phyloP scores from a whole-genome alignment of 2,888 invertebrate genomes.

The Thecophora atra region DNA sequence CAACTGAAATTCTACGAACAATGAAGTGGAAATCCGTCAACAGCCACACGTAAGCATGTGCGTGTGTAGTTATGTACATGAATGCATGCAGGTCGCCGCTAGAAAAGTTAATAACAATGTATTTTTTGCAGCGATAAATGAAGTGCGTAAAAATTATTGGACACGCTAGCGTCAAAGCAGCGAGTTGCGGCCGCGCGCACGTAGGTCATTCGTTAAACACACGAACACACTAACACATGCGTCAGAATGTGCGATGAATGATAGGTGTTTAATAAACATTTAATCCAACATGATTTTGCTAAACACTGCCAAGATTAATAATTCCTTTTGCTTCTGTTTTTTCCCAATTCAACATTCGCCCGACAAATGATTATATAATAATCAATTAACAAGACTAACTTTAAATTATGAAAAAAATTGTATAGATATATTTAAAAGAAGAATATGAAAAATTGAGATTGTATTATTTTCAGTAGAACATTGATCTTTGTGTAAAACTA shows the following conservation, averaged over 20 bases:
- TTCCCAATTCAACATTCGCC: too few relatives aligned
- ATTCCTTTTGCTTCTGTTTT: too few relatives aligned
- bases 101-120: background rate
- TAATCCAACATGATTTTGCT: background rate
- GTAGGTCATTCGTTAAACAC: background rate
- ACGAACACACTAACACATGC: background rate
- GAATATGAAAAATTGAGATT: background rate
- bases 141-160: constrained; percentile 11
- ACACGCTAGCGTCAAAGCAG: constrained; percentile 4
- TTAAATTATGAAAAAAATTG: too few relatives aligned
- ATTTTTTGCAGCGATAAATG: background rate
- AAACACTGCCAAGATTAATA: background rate
- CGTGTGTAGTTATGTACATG: constrained; percentile 9
- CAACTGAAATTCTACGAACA: constrained; percentile 32
- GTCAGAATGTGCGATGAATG: background rate
- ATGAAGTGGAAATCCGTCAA: constrained; percentile 24
- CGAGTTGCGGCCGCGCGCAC: background rate
- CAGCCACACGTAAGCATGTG: background rate
- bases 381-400: too few relatives aligned
- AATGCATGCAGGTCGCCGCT: too few relatives aligned
- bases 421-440: too few relatives aligned
- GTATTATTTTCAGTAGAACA: background rate
- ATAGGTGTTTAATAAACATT: background rate
- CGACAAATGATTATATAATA: too few relatives aligned
- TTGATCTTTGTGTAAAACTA: background rate